Evolutionary conservation across 2,888 invertebrate genomes (phyloP), one percentile per base, ranked within the genome.

Genomic region (Orthonevra nobilis): DNA sequence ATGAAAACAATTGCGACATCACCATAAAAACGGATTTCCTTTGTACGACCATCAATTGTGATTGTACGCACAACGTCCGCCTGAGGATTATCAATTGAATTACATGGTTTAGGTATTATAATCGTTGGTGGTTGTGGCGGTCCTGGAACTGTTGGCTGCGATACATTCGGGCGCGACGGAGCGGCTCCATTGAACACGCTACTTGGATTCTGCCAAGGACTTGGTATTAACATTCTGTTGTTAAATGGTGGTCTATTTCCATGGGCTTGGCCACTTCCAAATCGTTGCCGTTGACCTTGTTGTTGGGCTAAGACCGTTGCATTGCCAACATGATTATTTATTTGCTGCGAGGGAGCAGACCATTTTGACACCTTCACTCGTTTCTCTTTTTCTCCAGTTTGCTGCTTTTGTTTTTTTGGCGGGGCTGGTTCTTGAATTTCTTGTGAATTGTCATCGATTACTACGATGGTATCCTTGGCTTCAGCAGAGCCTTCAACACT

Each of bases 1-100:
- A 97, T 92, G 86, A 97, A 94, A 1, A 96, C 94, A 23, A 97
- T 91, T 0, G 95, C 96, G 0, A 93, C 94, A 75, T 95, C 93
- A 14, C 95, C 96, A 84, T 97, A 97, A 84, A 95, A 96, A 14
- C 96, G 87, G 46, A 89, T 95, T 85, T 96, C 96, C 82, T 95
- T 91, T 0, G 94, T 92, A 12, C 93, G 89, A 0, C 94, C 94
- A 86, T 96, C 96, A 40, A 97, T 96, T 70, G 93, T 93, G 28
- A 97, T 95, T 3, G 93, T 93, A 83, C 94, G 94, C 82, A 94
- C 93, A 0, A 94, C 92, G 85, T 95, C 95, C 58, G 91, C 90
- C 82, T 91, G 90, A 9, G 92, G 91, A 81, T 91, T 90, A 48
- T 92, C 91, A 15, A 92, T 84, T 1, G 89, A 88, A 81, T 88